Evolutionary conservation across 2,797 vertebrate genomes (phyloP), one percentile per base, ranked within the genome.

Genomic region (Basileuterus tristriatus): DNA sequence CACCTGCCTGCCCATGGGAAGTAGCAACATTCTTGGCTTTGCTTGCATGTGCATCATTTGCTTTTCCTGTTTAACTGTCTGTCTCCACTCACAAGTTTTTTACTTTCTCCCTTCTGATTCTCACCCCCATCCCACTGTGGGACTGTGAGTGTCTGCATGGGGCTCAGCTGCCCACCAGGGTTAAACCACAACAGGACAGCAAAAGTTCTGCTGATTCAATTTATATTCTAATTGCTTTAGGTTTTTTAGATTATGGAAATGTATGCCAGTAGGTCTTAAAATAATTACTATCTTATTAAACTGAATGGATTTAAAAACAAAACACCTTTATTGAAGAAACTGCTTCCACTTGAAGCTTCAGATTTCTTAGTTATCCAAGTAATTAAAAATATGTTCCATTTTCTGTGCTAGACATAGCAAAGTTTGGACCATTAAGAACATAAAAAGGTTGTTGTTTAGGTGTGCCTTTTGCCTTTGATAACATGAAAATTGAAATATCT

Each of bases 71-170:
- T 67, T 5, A 71, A 71, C 26, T 36, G 30, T 20, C 22, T 85
- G 41, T 43, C 49, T 50, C 18, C 41, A 65, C 6, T 26, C 60
- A 53, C 0, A 4, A 9, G 4, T 43, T 46, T 63, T 59, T 39
- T 50, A n/a, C 34, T 67, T 80, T 65, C 65, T 12, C 6, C 37
- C 20, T 90, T 47, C 36, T 6, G 2, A 34, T 83, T 56, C 34
- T 92, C 29, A 29, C 3, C 19, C 32, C 27, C 23, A 32, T 30
- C 16, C 32, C 37, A 15, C 23, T 9, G 59, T 1, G 6, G 11
- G 4, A 46, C 27, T 6, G 20, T 0, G 1, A 71, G 63, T 8
- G 1, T 41, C 47, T 67, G 34, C 0, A 2, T 7, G 32, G 32
- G 12, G 39, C 52, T 81, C 36, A 89, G 56, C 58, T 59, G 74